These are phyloP conservation scores for Amniataba percoides DNA, from an alignment of 2,797 vertebrate species.

Conservation along the genomic window DNA sequence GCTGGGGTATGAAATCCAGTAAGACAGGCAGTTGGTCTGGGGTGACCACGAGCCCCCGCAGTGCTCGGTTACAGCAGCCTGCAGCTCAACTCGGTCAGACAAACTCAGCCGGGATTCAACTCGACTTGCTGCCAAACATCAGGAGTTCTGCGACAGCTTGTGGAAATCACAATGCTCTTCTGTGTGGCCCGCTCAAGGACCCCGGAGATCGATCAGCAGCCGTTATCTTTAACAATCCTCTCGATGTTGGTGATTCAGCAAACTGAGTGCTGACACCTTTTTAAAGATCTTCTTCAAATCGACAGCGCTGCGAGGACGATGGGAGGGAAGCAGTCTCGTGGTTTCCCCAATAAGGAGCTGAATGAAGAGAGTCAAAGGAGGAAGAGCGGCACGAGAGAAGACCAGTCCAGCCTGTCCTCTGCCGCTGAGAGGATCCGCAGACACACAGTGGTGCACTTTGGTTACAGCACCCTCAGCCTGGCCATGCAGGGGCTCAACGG, in stretches of 20 bases:
- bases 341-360: slow-evolving; percentile 76
- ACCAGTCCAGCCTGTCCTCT: slow-evolving; percentile 76
- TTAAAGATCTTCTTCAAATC: slow-evolving; percentile 10
- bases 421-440: slow-evolving; percentile 82
- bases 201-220: slow-evolving; percentile 38
- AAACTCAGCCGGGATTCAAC: slow-evolving; percentile 40
- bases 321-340: slow-evolving; percentile 87
- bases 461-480: slow-evolving; percentile 89
- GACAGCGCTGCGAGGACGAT: slow-evolving; percentile 71
- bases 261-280: slow-evolving; percentile 42
- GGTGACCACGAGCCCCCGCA: slow-evolving; percentile 74
- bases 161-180: slow-evolving; percentile 40
- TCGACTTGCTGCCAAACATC: slow-evolving; percentile 53
- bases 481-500: slow-evolving; percentile 90
- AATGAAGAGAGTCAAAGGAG: slow-evolving; percentile 64
- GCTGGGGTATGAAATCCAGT: slow-evolving; percentile 87
- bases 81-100: slow-evolving; percentile 50
- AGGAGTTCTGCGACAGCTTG: slow-evolving; percentile 33
- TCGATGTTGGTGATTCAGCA: slow-evolving; percentile 32
- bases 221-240: slow-evolving; percentile 23
- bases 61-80: slow-evolving; percentile 58
- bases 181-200: slow-evolving; percentile 36
- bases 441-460: slow-evolving; percentile 83
- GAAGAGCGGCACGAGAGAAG: slow-evolving; percentile 74
- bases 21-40: slow-evolving; percentile 84